Evolutionary conservation across 2,888 invertebrate species (phyloP).

Genomic region (Xanthorhoe spadicearia): DNA sequence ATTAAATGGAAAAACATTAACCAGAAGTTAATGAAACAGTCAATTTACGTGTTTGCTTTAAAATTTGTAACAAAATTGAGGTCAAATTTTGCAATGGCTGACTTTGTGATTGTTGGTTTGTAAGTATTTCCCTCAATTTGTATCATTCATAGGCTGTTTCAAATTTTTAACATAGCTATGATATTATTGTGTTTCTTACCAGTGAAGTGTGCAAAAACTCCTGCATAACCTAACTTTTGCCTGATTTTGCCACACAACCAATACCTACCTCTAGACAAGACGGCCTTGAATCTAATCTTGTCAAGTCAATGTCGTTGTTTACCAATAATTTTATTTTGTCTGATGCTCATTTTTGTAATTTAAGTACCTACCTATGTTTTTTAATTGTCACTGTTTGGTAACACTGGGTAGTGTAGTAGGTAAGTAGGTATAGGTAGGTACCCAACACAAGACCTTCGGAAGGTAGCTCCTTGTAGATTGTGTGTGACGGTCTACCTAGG

Average conservation of each 20-base stretch:
- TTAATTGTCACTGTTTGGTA: no score
- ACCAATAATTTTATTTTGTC: slow-evolving; percentile 65
- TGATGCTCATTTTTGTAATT: slow-evolving; percentile 15
- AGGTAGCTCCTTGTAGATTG: no score
- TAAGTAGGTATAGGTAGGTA: slow-evolving; percentile 1
- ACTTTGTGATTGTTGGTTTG: slow-evolving; percentile 51
- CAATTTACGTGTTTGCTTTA: slow-evolving; percentile 46
- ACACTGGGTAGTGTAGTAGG: background rate
- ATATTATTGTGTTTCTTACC: background rate
- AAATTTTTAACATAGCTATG: background rate
- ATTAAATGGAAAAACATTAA: slow-evolving; percentile 33
- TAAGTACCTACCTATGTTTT: no score
- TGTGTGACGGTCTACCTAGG: no score
- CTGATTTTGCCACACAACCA: slow-evolving; percentile 17
- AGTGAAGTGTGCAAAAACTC: slow-evolving; percentile 16
- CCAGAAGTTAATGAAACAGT: slow-evolving; percentile 27
- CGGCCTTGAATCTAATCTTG: slow-evolving; percentile 84
- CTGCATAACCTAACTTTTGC: slow-evolving; percentile 76
- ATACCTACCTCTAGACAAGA: slow-evolving; percentile 51
- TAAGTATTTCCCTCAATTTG: slow-evolving; percentile 35
- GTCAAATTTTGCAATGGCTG: slow-evolving; percentile 63
- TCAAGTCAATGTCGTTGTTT: slow-evolving; percentile 79
- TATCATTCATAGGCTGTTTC: background rate
- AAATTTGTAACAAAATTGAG: slow-evolving; percentile 54
- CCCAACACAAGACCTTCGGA: no score